Evolutionary conservation across 1,140 invertebrate species (phyloP).

Genomic region (Aphidius ervi): DNA sequence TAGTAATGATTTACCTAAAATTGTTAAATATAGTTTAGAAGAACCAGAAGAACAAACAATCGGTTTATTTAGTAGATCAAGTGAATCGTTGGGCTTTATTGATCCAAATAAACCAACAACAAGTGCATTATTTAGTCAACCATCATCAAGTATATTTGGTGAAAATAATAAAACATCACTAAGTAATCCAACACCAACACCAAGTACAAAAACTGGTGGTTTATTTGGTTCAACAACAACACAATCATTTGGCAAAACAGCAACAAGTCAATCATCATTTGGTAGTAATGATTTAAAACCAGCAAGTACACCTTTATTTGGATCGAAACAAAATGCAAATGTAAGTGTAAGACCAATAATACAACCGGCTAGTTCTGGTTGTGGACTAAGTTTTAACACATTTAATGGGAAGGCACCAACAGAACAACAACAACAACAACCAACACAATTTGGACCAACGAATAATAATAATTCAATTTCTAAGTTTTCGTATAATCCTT

Average conservation of each 20-base stretch:
- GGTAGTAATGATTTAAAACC: slow-evolving; percentile 29
- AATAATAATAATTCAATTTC: slow-evolving; percentile 32
- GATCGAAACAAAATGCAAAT: slow-evolving; percentile 3
- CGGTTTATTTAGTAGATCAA: too few relatives aligned
- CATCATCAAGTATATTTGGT: slow-evolving; percentile 50
- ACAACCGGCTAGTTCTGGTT: slow-evolving; percentile 58
- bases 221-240: slow-evolving; percentile 44
- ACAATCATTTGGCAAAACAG: slow-evolving; percentile 52
- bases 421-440: slow-evolving; percentile 41
- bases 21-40: too few relatives aligned
- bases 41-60: too few relatives aligned
- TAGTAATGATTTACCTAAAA: too few relatives aligned
- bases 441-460: slow-evolving; percentile 62
- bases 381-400: slow-evolving; percentile 51
- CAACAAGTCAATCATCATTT: slow-evolving; percentile 48
- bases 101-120: too few relatives aligned
- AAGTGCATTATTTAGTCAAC: slow-evolving; percentile 19
- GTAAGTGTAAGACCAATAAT: slow-evolving; percentile 43
- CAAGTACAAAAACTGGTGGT: slow-evolving; percentile 48
- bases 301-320: slow-evolving; percentile 46
- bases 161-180: slow-evolving; percentile 48
- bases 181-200: slow-evolving; percentile 59
- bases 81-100: too few relatives aligned
- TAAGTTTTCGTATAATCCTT: too few relatives aligned
- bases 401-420: slow-evolving; percentile 55